Percentiles rank a stretch among this genome's conserved stretches.
Evolutionary conservation across 2,797 vertebrate species (phyloP).

Genomic region (Eurystomus glaucurus): DNA sequence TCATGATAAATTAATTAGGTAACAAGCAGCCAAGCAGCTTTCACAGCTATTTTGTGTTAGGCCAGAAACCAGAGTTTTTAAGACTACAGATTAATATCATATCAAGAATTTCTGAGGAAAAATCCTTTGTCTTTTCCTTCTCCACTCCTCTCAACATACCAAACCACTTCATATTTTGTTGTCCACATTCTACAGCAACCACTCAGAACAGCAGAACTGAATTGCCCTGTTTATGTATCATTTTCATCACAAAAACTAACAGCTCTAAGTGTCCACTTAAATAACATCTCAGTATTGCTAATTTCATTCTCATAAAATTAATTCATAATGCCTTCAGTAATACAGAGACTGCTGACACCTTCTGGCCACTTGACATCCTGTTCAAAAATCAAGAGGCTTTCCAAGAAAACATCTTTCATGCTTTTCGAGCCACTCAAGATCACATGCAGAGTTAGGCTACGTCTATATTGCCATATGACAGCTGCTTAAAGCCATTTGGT

Average conservation of each 20-base stretch:
- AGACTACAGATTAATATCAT: background rate
- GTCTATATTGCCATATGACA: background rate
- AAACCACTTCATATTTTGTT: background rate
- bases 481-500: background rate
- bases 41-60: background rate
- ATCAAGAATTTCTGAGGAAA: background rate
- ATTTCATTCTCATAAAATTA: background rate
- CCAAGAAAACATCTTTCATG: background rate
- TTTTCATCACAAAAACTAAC: background rate
- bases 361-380: constrained; percentile 50
- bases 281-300: background rate
- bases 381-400: background rate
- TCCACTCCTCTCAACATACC: background rate
- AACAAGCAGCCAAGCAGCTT: background rate
- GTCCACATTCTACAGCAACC: background rate
- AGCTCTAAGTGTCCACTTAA: background rate
- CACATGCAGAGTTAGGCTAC: background rate
- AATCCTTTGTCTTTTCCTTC: background rate
- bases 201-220: background rate
- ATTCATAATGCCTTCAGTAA: background rate
- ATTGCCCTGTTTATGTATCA: background rate
- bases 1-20: background rate
- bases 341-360: constrained; percentile 73
- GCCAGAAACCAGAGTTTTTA: background rate
- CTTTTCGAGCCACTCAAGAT: constrained; percentile 6